Base-by-base conservation (phyloP, 2,888 invertebrate genomes). In the Phasia obesa region DNA sequence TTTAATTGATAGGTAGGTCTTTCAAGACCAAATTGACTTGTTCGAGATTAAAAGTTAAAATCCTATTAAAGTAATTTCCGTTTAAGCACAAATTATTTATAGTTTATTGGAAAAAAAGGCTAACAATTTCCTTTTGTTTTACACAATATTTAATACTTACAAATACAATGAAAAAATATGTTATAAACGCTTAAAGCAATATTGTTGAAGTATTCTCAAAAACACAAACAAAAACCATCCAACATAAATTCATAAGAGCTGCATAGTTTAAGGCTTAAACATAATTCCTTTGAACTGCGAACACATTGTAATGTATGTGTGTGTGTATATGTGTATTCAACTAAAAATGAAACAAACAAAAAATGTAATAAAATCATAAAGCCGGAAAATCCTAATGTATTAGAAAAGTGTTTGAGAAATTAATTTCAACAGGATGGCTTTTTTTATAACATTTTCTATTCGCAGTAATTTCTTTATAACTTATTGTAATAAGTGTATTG, bases 401-500 rank as follows among this genome's bases (percentile, higher is more conserved):
- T 27, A 57, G 42, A 53, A 59, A 64, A 38, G 44, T 59, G 42
- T 59, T 65, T 73, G 51, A 59, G n/a, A 51, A 35, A 79, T 59
- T 64, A 38, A 35, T 59, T 69, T 69, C 21, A 31, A 38, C 2
- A 7, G 11, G 21, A 17, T 62, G 13, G 13, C 31, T n/a, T 38
- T 53, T 15, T 47, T 47, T 65, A n/a, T n/a, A n/a, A n/a, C 35
- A n/a, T 19, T 11, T n/a, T 7, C 17, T 19, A 25, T 62, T 27
- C 60, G 5, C n/a, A n/a, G 31, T 60, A 70, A 70, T 65, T 71
- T 55, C 38, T 57, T 78, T 57, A 73, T 64, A 51, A 57, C 69
- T 64, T 27, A 70, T 59, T 49, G 15, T 59, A 64, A 74, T 78
- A 82, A 74, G 69, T 38, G 51, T 64, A 64, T 64, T 69, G 11